Evolutionary conservation across 30 jellyfish, hydroid and myxozoan species (phyloP).

Genomic region (Rhopilema esculentum): DNA sequence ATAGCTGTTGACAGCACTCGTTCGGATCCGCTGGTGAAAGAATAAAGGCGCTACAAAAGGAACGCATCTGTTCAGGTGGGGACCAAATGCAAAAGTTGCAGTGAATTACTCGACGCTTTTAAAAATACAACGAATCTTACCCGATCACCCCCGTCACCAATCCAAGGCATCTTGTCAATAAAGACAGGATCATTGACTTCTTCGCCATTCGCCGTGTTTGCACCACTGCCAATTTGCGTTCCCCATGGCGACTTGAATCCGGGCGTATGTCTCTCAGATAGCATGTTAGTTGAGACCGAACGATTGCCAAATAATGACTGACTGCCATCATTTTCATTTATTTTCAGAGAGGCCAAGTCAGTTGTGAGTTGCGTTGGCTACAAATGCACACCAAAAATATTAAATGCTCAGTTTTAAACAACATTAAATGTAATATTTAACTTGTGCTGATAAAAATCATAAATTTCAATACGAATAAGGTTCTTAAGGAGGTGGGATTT

Average conservation of each 20-base stretch:
- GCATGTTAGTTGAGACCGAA: slow-evolving; percentile 62
- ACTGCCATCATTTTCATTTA: slow-evolving; percentile 52
- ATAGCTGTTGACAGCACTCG: too few relatives aligned
- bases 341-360: slow-evolving; percentile 52
- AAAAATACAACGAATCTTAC: slow-evolving; percentile 13
- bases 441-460: too few relatives aligned
- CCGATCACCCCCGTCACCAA: slow-evolving; percentile 75
- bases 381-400: not conserved
- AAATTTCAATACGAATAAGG: too few relatives aligned
- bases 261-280: slow-evolving; percentile 72
- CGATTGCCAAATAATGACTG: slow-evolving; percentile 68
- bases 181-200: slow-evolving; percentile 71
- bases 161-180: slow-evolving; percentile 79
- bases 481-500: too few relatives aligned
- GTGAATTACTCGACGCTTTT: too few relatives aligned
- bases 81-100: too few relatives aligned
- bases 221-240: slow-evolving; percentile 42
- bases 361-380: slow-evolving; percentile 77
- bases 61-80: too few relatives aligned
- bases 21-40: too few relatives aligned
- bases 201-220: slow-evolving; percentile 37
- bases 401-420: not conserved
- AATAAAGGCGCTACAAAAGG: too few relatives aligned
- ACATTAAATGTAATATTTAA: too few relatives aligned
- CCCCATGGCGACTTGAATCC: slow-evolving; percentile 84